phyloP scores from a whole-genome alignment of 1,140 invertebrate genomes.

The Drosophila funebris region DNA sequence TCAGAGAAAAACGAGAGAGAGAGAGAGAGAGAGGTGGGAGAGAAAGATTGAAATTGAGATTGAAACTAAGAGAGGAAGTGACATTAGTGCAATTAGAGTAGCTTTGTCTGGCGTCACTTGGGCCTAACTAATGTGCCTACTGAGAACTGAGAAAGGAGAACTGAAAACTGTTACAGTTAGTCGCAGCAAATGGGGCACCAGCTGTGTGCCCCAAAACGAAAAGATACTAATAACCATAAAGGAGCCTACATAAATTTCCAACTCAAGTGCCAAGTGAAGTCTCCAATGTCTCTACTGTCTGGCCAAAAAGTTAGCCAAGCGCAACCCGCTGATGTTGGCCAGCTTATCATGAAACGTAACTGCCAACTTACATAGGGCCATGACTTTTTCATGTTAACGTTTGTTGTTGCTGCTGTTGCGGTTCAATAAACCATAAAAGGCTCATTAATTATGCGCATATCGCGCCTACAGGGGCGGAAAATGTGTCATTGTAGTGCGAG shows the following conservation, averaged over 20 bases:
- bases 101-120: conserved; percentile 66
- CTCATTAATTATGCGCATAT: conserved; percentile 84
- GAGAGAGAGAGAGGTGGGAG: neutral
- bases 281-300: conserved; percentile 8
- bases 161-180: conserved; percentile 1
- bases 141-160: conserved; percentile 8
- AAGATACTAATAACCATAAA: conserved; percentile 74
- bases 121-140: conserved; percentile 71
- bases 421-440: conserved; percentile 84
- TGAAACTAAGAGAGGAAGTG: conserved; percentile 20
- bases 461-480: conserved; percentile 79
- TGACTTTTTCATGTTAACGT: conserved; percentile 54
- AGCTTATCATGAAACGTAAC: conserved; percentile 61
- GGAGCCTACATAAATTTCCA: conserved; percentile 71
- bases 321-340: conserved; percentile 56
- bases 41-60: neutral
- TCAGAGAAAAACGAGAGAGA: conserved; percentile 2
- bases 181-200: conserved; percentile 1
- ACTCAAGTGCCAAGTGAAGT: conserved; percentile 61
- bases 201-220: conserved; percentile 43
- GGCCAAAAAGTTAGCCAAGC: conserved; percentile 67
- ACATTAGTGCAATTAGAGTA: conserved; percentile 66
- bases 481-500: conserved; percentile 67
- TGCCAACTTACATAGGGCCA: conserved; percentile 51
- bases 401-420: conserved; percentile 47